phyloP scores from a whole-genome alignment of 2,888 invertebrate genomes.

The Dasypogon diadema region DNA sequence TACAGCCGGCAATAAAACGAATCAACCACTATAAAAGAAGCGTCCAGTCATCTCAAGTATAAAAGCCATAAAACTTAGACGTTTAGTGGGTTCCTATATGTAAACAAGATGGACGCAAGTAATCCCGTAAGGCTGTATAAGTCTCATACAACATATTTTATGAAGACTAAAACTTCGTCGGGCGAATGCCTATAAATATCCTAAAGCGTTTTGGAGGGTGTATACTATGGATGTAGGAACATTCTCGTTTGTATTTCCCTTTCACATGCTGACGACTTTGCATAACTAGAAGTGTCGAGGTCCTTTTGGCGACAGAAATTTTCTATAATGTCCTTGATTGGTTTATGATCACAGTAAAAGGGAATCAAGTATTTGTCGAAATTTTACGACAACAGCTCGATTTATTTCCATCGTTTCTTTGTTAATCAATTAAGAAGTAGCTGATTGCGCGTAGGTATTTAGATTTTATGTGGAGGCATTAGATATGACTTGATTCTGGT shows the following conservation, averaged over 20 bases:
- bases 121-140: not conserved
- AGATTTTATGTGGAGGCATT: too few species aligned
- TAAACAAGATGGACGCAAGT: constrained; percentile 21
- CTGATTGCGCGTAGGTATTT: too few species aligned
- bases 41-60: constrained; percentile 32
- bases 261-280: too few species aligned
- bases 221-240: constrained; percentile 3
- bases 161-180: not conserved
- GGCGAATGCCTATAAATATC: constrained; percentile 18
- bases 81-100: constrained; percentile 40
- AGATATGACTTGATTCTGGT: too few species aligned
- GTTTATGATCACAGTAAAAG: too few species aligned
- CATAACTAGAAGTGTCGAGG: too few species aligned
- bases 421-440: too few species aligned
- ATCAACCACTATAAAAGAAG: constrained; percentile 31
- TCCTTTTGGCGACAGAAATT: too few species aligned
- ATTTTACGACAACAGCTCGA: too few species aligned
- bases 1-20: not conserved
- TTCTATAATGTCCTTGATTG: too few species aligned
- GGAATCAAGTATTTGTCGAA: too few species aligned
- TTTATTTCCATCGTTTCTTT: too few species aligned
- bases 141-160: constrained; percentile 5
- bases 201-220: not conserved
- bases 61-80: constrained; percentile 24
- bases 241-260: constrained; percentile 15